Evolutionary conservation across 2,113 vertebrate genomes (phyloP).

Genomic region (Dolichallabes microphthalmus): DNA sequence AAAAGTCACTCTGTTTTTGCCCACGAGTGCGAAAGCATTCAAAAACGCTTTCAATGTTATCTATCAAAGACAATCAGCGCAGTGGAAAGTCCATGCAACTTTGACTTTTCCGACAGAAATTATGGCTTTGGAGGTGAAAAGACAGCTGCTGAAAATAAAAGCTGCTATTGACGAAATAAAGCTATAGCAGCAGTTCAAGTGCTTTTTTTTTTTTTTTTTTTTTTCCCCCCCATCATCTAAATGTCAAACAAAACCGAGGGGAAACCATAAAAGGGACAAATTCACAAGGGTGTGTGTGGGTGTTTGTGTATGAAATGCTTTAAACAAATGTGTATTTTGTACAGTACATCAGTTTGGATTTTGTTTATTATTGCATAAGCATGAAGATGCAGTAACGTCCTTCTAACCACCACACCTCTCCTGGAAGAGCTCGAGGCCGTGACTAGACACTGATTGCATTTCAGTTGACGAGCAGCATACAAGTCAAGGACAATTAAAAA

Average conservation of each 20-base stretch:
- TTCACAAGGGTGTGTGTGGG: too few relatives aligned
- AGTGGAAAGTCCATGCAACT: not conserved
- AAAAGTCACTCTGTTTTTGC: conserved; percentile 16
- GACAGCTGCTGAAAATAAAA: not conserved
- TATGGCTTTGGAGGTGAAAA: not conserved
- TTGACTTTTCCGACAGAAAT: not conserved
- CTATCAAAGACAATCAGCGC: not conserved
- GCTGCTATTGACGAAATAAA: not conserved
- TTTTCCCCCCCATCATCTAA: not conserved
- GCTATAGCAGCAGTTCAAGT: not conserved
- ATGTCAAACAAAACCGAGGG: not conserved
- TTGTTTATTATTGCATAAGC: not conserved
- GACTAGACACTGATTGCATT: not conserved
- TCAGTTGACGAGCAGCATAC: not conserved
- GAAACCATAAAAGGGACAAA: not conserved
- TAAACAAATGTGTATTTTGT: not conserved
- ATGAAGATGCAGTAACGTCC: not conserved
- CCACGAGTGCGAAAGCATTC: not conserved
- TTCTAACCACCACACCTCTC: not conserved
- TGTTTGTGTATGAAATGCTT: not conserved
- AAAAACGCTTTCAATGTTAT: conserved; percentile 4
- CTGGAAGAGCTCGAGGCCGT: not conserved
- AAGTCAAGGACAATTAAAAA: not conserved
- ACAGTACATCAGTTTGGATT: not conserved
- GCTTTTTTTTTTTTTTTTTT: not conserved